Percentiles rank a stretch among this genome's conserved stretches.
phyloP scores from a whole-genome alignment of 2,888 invertebrate genomes.

The Nomada fabriciana region DNA sequence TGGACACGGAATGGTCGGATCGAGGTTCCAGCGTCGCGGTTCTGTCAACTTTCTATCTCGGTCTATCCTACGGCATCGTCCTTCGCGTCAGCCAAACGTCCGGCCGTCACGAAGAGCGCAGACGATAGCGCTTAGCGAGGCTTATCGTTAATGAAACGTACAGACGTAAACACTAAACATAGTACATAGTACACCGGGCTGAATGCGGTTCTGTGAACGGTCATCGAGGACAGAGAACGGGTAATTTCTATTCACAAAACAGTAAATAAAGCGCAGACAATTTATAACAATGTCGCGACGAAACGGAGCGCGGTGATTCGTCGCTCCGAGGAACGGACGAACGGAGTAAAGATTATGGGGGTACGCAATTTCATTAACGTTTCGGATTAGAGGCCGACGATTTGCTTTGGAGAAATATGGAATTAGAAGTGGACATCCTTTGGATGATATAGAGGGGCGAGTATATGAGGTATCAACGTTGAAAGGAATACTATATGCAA shows the following conservation, averaged over 20 bases:
- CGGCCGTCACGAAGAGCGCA: slow-evolving; percentile 50
- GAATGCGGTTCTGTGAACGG: not conserved
- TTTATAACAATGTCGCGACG: not conserved
- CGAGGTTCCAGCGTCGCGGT: slow-evolving; percentile 18
- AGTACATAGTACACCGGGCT: slow-evolving; percentile 39
- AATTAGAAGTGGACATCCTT: too few relatives aligned
- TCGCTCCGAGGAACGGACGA: too few relatives aligned
- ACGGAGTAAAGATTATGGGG: too few relatives aligned
- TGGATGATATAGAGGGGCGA: too few relatives aligned
- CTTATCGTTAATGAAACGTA: slow-evolving; percentile 70
- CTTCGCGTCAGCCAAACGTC: slow-evolving; percentile 44
- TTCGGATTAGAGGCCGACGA: too few relatives aligned
- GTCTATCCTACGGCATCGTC: slow-evolving; percentile 14
- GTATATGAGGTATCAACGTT: too few relatives aligned
- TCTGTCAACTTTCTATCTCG: slow-evolving; percentile 21
- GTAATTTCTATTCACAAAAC: not conserved
- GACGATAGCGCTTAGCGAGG: slow-evolving; percentile 63
- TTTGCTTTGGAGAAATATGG: too few relatives aligned
- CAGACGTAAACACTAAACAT: slow-evolving; percentile 68
- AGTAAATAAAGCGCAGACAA: not conserved
- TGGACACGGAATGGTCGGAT: slow-evolving; percentile 34
- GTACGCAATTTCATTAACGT: too few relatives aligned
- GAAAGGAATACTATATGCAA: too few relatives aligned
- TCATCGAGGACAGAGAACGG: too few relatives aligned
- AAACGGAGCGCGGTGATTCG: not conserved